These are phyloP conservation scores for Hedychridium roseum DNA, from an alignment of 2,888 invertebrate genomes.

Conservation along the genomic window DNA sequence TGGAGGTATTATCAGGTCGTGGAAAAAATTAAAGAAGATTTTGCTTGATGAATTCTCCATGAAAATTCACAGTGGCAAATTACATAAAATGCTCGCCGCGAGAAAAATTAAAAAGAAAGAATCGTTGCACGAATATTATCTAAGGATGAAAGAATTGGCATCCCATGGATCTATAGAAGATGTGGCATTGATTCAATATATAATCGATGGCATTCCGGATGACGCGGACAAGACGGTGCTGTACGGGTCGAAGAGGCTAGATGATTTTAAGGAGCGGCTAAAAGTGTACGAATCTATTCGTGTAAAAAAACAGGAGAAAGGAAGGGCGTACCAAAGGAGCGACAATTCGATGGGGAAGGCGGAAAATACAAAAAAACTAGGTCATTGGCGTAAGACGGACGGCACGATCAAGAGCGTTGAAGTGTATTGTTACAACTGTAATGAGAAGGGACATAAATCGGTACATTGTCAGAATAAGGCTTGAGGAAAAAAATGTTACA, in stretches of 20 bases:
- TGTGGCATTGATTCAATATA: slow-evolving; percentile 18
- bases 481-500: slow-evolving; percentile 4
- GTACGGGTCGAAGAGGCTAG: slow-evolving; percentile 13
- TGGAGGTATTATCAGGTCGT: not conserved
- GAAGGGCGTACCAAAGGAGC: not conserved
- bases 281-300: not conserved
- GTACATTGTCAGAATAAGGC: not conserved
- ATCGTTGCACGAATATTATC: slow-evolving; percentile 21
- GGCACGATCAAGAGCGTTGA: not conserved
- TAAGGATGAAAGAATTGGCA: slow-evolving; percentile 24
- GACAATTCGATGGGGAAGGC: not conserved
- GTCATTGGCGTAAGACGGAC: no score
- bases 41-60: not conserved
- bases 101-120: slow-evolving; percentile 18
- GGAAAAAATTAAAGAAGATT: not conserved
- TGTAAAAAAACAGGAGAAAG: not conserved
- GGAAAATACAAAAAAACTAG: slow-evolving; percentile 1
- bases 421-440: not conserved
- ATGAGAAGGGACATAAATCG: slow-evolving; percentile 3
- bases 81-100: slow-evolving; percentile 14
- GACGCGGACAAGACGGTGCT: slow-evolving; percentile 13
- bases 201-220: slow-evolving; percentile 23
- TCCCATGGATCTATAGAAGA: slow-evolving; percentile 15
- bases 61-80: slow-evolving; percentile 11
- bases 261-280: slow-evolving; percentile 15